Evolutionary conservation across 2,797 vertebrate species (phyloP), one percentile per base, ranked within the genome.

Genomic region (Sebastes taczanowskii): DNA sequence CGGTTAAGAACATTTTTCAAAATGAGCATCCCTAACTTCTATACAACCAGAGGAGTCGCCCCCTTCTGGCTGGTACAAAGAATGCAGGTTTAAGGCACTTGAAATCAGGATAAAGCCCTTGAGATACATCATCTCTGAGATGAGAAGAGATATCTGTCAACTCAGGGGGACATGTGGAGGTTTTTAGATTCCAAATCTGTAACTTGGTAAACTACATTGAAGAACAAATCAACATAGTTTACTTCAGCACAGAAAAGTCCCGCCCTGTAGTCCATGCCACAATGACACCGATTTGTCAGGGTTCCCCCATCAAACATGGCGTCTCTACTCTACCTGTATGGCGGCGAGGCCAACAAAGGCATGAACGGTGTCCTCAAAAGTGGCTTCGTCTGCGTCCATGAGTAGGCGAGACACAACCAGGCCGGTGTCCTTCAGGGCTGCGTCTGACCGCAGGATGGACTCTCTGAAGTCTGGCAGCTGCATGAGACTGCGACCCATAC

Each of bases 401-500:
- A 99, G 96, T 32, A 99, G 91, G 0, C 91, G 89, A 0, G 98
- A 98, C 61, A 99, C 96, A 16, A 97, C 97, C 46, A 99, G 90
- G 4, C 98, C 98, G 0, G 96, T 96, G 20, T 91, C 93, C 91
- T 95, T 96, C 85, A 99, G 88, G 11, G 96, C 97, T 32, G 87
- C 55, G 0, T 99, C 98, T 0, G 98, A 98, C 13, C 96, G 95
- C 89, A 97, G 61, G 74, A 99, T 96, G 42, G 99, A 99, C 38
- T 96, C 92, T 1, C 87, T 95, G 90, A 99, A 99, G 77, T 96
- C 86, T 27, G 92, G 91, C 78, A 99, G 81, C 80, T 96, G 96
- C 98, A 99, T 98, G n/a, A 99, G 96, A 82, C 94, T 97, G 61
- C 95, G 92, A 18, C 99, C 99, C 99, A 99, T 99, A 0, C 97